Evolutionary conservation across 2,113 vertebrate genomes (phyloP).

Genomic region (Zosterops lateralis): DNA sequence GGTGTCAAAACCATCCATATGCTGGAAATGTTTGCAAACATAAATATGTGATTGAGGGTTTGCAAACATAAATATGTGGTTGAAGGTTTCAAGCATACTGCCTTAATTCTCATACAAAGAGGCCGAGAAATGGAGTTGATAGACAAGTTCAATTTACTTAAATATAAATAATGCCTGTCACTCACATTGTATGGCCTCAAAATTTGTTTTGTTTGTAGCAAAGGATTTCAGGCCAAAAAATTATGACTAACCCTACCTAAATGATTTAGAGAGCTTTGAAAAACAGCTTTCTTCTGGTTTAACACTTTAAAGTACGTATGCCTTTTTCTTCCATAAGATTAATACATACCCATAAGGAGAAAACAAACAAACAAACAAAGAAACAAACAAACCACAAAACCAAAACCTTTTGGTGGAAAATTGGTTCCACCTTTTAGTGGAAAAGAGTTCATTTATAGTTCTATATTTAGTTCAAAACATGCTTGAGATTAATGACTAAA

Average conservation of each 20-base stretch:
- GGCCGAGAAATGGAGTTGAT: accelerated
- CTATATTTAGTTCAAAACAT: background rate
- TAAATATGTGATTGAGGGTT: background rate
- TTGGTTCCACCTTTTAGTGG: background rate
- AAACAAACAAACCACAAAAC: background rate
- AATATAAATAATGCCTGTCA: background rate
- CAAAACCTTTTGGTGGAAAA: background rate
- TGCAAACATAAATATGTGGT: background rate
- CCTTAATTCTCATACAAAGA: background rate
- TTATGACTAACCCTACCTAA: background rate
- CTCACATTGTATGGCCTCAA: background rate
- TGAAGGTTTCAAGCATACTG: background rate
- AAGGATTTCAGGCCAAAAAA: background rate
- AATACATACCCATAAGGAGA: background rate
- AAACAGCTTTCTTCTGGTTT: background rate
- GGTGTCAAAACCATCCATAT: background rate
- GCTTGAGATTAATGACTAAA: background rate
- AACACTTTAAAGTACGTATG: background rate
- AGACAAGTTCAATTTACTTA: background rate
- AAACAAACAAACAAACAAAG: background rate
- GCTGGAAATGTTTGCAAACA: background rate
- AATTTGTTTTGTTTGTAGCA: background rate
- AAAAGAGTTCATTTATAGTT: background rate
- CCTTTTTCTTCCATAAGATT: background rate
- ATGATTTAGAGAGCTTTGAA: background rate